Evolutionary conservation across 1,140 invertebrate species (phyloP).

Genomic region (Drosophila albomicans): DNA sequence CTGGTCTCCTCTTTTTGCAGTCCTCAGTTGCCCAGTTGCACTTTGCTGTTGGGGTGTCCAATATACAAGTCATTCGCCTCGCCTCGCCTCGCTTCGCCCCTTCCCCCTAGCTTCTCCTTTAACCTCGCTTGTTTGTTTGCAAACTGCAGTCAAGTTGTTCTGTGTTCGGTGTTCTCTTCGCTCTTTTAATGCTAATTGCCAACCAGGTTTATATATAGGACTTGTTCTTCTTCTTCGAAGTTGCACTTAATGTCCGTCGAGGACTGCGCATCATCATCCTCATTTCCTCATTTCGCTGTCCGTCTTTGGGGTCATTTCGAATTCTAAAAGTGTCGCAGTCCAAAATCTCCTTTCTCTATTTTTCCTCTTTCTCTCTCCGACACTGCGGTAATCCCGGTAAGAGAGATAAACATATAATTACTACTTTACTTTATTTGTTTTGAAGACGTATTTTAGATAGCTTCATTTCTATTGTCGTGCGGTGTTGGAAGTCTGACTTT

Average conservation of each 20-base stretch:
- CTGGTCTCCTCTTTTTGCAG: slow-evolving; percentile 7
- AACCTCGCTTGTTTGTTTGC: slow-evolving; percentile 52
- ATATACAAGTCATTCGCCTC: slow-evolving; percentile 79
- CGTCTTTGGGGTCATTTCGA: slow-evolving; percentile 48
- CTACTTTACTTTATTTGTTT: neutral
- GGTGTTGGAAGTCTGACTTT: no score
- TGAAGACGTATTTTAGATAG: no score
- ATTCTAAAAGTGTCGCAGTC: slow-evolving; percentile 56
- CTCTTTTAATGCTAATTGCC: slow-evolving; percentile 75
- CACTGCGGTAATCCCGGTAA: neutral
- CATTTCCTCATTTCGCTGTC: slow-evolving; percentile 4
- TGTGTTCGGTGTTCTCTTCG: slow-evolving; percentile 7
- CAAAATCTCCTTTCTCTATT: slow-evolving; percentile 8
- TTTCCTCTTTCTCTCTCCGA: neutral
- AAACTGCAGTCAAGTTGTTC: slow-evolving; percentile 71
- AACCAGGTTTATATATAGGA: slow-evolving; percentile 36
- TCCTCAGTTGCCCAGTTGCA: neutral
- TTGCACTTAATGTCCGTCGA: slow-evolving; percentile 35
- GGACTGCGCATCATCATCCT: slow-evolving; percentile 32
- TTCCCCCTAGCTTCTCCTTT: neutral
- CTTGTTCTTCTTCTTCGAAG: neutral
- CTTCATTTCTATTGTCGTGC: no score
- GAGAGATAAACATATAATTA: no score
- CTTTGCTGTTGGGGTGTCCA: slow-evolving; percentile 47
- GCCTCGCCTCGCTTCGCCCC: neutral